Conservation (phyloP, 2,113 vertebrate species). For the Plecturocebus donacophilus region DNA sequence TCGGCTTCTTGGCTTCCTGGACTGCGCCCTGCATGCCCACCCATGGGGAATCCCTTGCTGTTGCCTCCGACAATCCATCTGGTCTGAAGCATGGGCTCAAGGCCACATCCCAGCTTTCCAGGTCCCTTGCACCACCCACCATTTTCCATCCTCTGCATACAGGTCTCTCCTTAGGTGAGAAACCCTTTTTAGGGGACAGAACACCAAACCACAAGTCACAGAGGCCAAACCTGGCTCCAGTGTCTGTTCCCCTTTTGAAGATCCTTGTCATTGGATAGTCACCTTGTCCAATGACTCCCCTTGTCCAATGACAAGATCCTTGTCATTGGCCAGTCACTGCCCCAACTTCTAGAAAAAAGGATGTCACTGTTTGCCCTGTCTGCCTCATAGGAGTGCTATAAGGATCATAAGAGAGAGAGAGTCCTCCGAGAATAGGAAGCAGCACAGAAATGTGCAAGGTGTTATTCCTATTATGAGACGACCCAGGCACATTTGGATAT, state of each 20-base stretch:
- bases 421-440: background rate
- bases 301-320: too few species aligned
- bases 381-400: background rate
- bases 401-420: background rate
- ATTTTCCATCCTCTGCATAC: background rate
- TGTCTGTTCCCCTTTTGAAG: background rate
- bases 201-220: background rate
- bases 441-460: background rate
- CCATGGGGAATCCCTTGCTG: background rate
- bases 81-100: background rate
- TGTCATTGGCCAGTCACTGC: too few species aligned
- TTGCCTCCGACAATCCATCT: background rate
- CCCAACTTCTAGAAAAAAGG: background rate
- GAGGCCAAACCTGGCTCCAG: background rate
- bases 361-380: background rate
- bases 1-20: constrained; percentile 51
- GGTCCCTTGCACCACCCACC: background rate
- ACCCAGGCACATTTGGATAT: background rate
- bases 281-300: too few species aligned
- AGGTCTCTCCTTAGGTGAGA: background rate
- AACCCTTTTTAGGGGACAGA: background rate
- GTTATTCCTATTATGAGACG: background rate
- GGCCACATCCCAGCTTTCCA: background rate
- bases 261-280: background rate
- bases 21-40: constrained; percentile 26